Conservation (phyloP, 2,888 invertebrate species). For the Trachelus iudaicus region DNA sequence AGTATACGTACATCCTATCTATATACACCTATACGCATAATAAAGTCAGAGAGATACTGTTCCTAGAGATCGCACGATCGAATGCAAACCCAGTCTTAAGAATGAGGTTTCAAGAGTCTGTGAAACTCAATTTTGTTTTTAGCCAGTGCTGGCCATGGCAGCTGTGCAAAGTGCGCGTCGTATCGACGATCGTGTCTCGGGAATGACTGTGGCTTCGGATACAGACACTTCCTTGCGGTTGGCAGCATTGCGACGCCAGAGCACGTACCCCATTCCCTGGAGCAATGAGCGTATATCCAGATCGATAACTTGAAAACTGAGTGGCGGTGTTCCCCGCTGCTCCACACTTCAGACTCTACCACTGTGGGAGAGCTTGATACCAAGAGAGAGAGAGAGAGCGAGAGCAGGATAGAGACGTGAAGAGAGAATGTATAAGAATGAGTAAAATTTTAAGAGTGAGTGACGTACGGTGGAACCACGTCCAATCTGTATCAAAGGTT, state of each 20-base stretch:
- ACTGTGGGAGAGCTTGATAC: background rate
- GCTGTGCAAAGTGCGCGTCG: slow-evolving; percentile 1
- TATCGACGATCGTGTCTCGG: slow-evolving; percentile 15
- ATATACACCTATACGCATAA: slow-evolving; percentile 4
- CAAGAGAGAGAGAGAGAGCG: slow-evolving; percentile 7
- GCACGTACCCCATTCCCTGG: slow-evolving; percentile 48
- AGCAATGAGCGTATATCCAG: slow-evolving; percentile 45
- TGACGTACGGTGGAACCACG: background rate
- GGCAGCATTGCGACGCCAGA: slow-evolving; percentile 42
- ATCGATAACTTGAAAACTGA: slow-evolving; percentile 49
- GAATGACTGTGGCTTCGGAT: slow-evolving; percentile 20
- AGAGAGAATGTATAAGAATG: slow-evolving; percentile 1
- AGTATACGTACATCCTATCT: background rate
- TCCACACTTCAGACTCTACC: background rate
- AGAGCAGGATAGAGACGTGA: background rate
- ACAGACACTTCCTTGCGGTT: slow-evolving; percentile 30
- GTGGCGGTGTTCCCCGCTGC: background rate
- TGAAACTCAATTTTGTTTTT: slow-evolving; percentile 41
- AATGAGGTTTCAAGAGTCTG: slow-evolving; percentile 33
- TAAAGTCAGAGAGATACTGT: slow-evolving; percentile 13
- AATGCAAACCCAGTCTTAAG: slow-evolving; percentile 36
- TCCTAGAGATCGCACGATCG: slow-evolving; percentile 23
- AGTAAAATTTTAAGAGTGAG: background rate
- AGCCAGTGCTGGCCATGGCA: background rate
- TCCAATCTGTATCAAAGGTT: background rate